Evolutionary conservation across 35 echinoderm and acorn worm species (phyloP).

Genomic region (Apostichopus parvimensis): DNA sequence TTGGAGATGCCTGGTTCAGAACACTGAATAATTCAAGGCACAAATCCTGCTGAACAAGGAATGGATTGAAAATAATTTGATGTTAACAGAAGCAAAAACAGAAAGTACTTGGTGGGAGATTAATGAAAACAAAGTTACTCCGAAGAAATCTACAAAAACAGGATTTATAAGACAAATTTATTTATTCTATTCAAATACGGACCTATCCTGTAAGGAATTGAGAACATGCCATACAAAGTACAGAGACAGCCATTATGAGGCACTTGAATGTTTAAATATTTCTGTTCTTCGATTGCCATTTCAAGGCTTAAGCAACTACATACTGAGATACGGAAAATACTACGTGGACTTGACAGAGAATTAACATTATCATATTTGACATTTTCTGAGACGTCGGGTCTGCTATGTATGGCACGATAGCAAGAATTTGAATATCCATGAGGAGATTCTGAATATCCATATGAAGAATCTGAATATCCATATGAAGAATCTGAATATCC

Average conservation of each 20-base stretch:
- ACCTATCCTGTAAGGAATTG: constrained; percentile 12
- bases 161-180: constrained; percentile 1
- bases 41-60: too few species aligned
- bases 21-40: too few species aligned
- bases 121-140: too few species aligned
- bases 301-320: neutral
- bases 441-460: neutral
- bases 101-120: too few species aligned
- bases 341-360: too few species aligned
- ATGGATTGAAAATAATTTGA: too few species aligned
- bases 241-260: constrained; percentile 1
- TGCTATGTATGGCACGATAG: neutral
- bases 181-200: constrained; percentile 18
- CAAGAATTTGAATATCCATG: neutral
- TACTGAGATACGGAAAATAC: neutral
- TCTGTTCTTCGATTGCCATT: neutral
- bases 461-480: too few species aligned
- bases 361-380: neutral
- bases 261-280: neutral
- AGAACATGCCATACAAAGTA: constrained; percentile 13
- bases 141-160: neutral
- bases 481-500: neutral
- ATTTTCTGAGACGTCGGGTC: neutral
- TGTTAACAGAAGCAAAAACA: too few species aligned
- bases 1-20: too few species aligned